Evolutionary conservation across 2,797 vertebrate species (phyloP), one percentile per base, ranked within the genome.

Genomic region (Pygocentrus nattereri): DNA sequence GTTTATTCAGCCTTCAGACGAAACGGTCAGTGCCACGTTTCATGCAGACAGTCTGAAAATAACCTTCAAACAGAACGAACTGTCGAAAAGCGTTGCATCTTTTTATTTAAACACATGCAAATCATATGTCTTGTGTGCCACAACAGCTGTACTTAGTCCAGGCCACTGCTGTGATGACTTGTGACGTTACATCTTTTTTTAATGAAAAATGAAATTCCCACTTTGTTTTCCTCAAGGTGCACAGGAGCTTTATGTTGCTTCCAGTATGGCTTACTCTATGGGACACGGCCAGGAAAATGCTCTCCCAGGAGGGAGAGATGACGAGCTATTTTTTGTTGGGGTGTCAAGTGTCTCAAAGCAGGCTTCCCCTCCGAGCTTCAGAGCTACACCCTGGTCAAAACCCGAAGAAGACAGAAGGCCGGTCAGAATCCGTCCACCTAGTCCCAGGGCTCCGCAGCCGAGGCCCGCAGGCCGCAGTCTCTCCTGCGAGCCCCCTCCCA

Each of bases 401-500:
- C 30, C 78, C 1, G 67, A 41, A 12, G 12, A 23, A 0, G 25
- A 58, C n/a, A 87, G 85, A 7, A 89, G 86, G 80, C 88, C 89
- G 13, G 86, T 94, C 82, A 91, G 70, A 59, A 92, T 91, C 64
- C 90, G 89, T 0, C 92, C 93, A 0, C 91, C 80, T 8, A 88
- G 78, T 38, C 56, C 88, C 49, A 84, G 80, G 76, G 75, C 85
- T 5, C 83, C 90, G 16, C 52, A 52, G 23, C 68, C 82, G 25
- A 82, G 0, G 2, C 83, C 81, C 0, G 27, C 80, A 2, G 69
- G 88, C 5, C 70, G 78, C 49, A 88, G 86, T 19, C n/a, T 83
- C 49, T 76, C 93, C 31, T 97, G 95, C 49, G 98, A 98, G 62
- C 95, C 96, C 0, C 85, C 76, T 0, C 92, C 96, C 10, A 94